A percentile compares a stretch with the other conserved stretches of the same genome.
These are phyloP conservation scores for Anneissia japonica DNA, from an alignment of 35 echinoderm and acorn worm species.

Conservation along the genomic window DNA sequence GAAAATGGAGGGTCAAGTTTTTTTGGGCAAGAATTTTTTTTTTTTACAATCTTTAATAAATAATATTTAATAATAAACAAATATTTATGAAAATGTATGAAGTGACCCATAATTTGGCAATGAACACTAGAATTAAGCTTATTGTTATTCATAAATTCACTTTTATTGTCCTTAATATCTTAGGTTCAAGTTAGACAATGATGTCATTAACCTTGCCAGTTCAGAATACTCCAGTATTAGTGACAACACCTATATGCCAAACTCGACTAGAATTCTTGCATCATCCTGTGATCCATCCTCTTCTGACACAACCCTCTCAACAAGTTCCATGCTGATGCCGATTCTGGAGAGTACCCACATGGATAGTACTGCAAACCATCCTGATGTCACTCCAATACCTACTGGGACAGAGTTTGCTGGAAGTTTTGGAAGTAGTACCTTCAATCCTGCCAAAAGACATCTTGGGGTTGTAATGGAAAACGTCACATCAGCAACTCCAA, in stretches of 20 bases:
- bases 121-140: too few relatives aligned
- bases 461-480: conserved; percentile 44
- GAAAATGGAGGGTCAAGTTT: too few relatives aligned
- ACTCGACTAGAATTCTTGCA: not conserved
- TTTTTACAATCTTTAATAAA: too few relatives aligned
- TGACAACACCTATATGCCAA: not conserved
- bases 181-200: not conserved
- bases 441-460: conserved; percentile 52
- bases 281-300: not conserved
- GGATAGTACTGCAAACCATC: not conserved
- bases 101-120: too few relatives aligned
- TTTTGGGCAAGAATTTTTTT: too few relatives aligned
- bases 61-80: too few relatives aligned
- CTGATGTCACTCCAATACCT: conserved; percentile 7
- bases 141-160: too few relatives aligned
- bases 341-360: not conserved
- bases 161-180: too few relatives aligned
- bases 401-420: not conserved
- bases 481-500: conserved; percentile 5
- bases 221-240: not conserved
- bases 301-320: not conserved
- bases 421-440: conserved; percentile 19
- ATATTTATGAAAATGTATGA: too few relatives aligned
- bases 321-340: conserved; percentile 24
- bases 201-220: not conserved